Percentiles rank a stretch among this genome's conserved stretches.
These are phyloP conservation scores for Synanceia verrucosa DNA, from an alignment of 2,797 vertebrate genomes.

Conservation along the genomic window DNA sequence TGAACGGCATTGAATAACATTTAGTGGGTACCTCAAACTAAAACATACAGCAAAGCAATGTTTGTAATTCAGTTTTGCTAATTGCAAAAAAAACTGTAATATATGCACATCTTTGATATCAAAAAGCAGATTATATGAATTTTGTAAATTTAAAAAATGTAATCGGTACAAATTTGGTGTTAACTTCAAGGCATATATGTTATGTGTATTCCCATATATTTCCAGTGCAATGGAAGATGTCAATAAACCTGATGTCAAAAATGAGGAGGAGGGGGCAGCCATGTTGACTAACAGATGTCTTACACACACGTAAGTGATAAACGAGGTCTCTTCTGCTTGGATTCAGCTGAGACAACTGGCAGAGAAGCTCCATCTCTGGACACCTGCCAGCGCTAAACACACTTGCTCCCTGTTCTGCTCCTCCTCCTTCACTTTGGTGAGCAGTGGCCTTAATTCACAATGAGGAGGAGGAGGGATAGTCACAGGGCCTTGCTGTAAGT, in stretches of 20 bases:
- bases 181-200: constrained; percentile 60
- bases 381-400: constrained; percentile 69
- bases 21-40: background rate
- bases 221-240: constrained; percentile 63
- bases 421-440: constrained; percentile 64
- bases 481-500: constrained; percentile 51
- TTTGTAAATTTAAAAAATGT: constrained; percentile 58
- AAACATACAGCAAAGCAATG: background rate
- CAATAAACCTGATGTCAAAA: constrained; percentile 73
- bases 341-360: constrained; percentile 72
- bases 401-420: constrained; percentile 70
- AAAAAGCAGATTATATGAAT: constrained; percentile 40
- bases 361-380: constrained; percentile 68
- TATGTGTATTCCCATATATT: constrained; percentile 52
- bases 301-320: constrained; percentile 69
- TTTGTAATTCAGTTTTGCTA: background rate
- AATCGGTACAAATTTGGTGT: constrained; percentile 52
- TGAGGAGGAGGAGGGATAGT: constrained; percentile 48
- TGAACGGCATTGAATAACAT: background rate
- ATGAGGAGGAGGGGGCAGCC: constrained; percentile 42
- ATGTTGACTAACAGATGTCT: constrained; percentile 77
- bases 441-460: constrained; percentile 56
- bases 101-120: constrained; percentile 45
- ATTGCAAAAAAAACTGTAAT: constrained; percentile 12
- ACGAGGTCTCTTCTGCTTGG: constrained; percentile 72